Evolutionary conservation across 92 coral and sea anemone genomes (phyloP), one percentile per base, ranked within the genome.

Genomic region (Epizoanthus ramosus): DNA sequence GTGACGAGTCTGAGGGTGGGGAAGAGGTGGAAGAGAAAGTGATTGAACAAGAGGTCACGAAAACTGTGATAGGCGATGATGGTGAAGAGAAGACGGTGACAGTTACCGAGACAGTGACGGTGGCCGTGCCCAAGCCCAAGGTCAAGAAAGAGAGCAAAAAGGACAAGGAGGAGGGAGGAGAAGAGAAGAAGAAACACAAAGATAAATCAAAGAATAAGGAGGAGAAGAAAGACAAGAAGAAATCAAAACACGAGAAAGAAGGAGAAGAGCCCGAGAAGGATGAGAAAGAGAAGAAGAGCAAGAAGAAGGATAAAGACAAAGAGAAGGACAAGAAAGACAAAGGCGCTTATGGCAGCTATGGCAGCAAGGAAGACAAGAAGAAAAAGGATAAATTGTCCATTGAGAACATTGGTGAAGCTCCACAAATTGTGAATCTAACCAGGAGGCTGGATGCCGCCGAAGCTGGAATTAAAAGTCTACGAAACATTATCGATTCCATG

Each of bases 401-500:
- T 54, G 95, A 95, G 17, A 73, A 73, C 2, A 68, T 90, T 3
- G 86, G 89, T 73, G 97, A 89, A 47, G 83, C 79, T 68, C 95
- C 98, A 25, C 93, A 92, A 79, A 73, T 93, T 56, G 82, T 92
- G 3, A 91, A 88, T 73, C 73, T 95, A 8, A 85, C 90, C 10
- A 87, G 95, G 59, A 84, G 93, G 54, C 54, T 95, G 21, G 95
- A 89, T 63, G 95, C 94, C 35, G 94, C 92, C 13, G 98, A 95
- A 56, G 90, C 70, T 25, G 97, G 95, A 17, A 80, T 95, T 70
- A 91, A 93, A 75, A 85, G 98, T 43, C 86, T 95, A 54, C 94
- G 97, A 37, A 93, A 92, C 82, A 93, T 95, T 71, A 86, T 95
- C 45, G 98, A 92, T 82, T 89, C 95, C 63, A 88, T 95, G 92